Conservation (phyloP, 37 sponge, comb jelly and placozoan species). For the Oopsacas minuta region DNA sequence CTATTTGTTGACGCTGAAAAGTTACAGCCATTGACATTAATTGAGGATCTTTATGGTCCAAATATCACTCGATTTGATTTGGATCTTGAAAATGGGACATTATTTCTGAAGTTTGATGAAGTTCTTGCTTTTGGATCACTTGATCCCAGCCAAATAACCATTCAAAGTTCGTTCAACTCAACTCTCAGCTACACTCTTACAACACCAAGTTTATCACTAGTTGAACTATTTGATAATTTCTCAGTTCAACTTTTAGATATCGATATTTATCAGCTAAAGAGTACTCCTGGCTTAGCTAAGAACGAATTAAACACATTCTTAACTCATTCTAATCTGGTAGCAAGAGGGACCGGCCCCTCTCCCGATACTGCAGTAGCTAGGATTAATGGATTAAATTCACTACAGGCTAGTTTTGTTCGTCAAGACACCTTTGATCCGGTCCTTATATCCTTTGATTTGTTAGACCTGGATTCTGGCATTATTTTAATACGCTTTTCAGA, state of each 20-base stretch:
- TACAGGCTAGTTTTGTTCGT: slow-evolving; percentile 49
- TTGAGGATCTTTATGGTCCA: slow-evolving; percentile 42
- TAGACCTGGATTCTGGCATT: slow-evolving; percentile 50
- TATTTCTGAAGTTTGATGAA: slow-evolving; percentile 61
- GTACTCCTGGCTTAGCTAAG: slow-evolving; percentile 49
- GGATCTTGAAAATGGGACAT: slow-evolving; percentile 37
- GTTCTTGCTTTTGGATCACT: slow-evolving; percentile 24
- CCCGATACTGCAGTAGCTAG: slow-evolving; percentile 30
- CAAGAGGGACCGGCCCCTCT: slow-evolving; percentile 24
- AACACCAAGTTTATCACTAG: not conserved
- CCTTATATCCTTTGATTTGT: slow-evolving; percentile 25
- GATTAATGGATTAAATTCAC: slow-evolving; percentile 51
- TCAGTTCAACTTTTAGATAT: slow-evolving; percentile 26
- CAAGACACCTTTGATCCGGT: slow-evolving; percentile 39
- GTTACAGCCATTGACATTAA: slow-evolving; percentile 26
- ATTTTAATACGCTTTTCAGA: slow-evolving; percentile 53
- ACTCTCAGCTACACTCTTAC: slow-evolving; percentile 38
- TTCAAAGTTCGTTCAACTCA: slow-evolving; percentile 56
- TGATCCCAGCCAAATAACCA: slow-evolving; percentile 22
- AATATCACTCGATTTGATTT: slow-evolving; percentile 36
- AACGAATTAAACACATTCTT: slow-evolving; percentile 47
- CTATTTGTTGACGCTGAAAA: not conserved
- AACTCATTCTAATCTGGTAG: slow-evolving; percentile 22
- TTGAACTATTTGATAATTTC: not conserved
- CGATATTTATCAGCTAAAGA: slow-evolving; percentile 50